Evolutionary conservation across 1,140 invertebrate genomes (phyloP).

Genomic region (Drosophila nannoptera): DNA sequence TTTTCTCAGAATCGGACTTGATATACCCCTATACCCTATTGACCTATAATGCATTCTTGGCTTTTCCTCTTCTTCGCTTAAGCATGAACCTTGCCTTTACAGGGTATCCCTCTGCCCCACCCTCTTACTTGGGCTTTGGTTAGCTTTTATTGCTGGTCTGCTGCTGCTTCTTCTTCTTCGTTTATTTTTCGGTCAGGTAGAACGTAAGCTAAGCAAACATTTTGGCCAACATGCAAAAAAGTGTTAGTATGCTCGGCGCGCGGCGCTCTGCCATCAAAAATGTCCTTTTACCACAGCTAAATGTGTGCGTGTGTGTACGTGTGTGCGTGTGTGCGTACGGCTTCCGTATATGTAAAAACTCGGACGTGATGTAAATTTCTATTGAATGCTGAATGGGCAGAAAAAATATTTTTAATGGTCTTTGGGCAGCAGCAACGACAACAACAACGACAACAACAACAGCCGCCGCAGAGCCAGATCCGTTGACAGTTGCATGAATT

Average conservation of each 20-base stretch:
- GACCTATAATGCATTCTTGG: too few relatives aligned
- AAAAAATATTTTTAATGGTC: constrained; percentile 75
- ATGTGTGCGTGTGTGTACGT: constrained; percentile 14
- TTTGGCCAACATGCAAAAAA: constrained; percentile 56
- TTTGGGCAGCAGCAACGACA: constrained; percentile 46
- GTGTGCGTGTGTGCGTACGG: constrained; percentile 13
- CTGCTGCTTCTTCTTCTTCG: constrained; percentile 12
- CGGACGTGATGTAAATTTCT: constrained; percentile 77
- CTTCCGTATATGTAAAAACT: constrained; percentile 61
- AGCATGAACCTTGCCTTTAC: too few relatives aligned
- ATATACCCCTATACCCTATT: too few relatives aligned
- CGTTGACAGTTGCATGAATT: constrained; percentile 63
- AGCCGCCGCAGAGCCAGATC: constrained; percentile 21
- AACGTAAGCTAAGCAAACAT: constrained; percentile 65
- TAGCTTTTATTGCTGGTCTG: constrained; percentile 17
- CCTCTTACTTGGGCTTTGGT: not conserved
- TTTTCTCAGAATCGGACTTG: too few relatives aligned
- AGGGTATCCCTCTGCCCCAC: too few relatives aligned
- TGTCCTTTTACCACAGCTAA: constrained; percentile 58
- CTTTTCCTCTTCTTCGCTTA: too few relatives aligned
- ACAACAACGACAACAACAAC: constrained; percentile 24
- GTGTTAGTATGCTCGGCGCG: constrained; percentile 72
- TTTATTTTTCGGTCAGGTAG: constrained; percentile 47
- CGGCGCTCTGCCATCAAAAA: constrained; percentile 54
- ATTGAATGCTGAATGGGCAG: constrained; percentile 76